A percentile compares a stretch with the other conserved stretches of the same genome.
Evolutionary conservation across 2,888 invertebrate genomes (phyloP).

Genomic region (Calephelis perditalis): DNA sequence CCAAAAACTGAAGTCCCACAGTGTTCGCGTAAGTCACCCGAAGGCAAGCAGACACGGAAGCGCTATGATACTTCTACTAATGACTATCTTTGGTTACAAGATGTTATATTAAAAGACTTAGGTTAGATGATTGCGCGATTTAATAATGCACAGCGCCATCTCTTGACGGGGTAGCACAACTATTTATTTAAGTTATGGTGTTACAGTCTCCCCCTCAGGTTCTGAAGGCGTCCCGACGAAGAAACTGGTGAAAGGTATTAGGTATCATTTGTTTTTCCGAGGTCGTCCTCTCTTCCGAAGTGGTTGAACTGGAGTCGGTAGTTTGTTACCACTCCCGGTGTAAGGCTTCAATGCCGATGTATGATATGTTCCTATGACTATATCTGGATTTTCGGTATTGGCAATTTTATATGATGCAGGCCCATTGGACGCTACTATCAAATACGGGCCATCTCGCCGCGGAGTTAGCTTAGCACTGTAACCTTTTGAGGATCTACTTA

Average conservation of each 20-base stretch:
- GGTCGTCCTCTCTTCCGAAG: conserved; percentile 15
- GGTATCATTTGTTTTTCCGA: not conserved
- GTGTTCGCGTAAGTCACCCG: too few species aligned
- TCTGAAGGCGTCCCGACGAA: not conserved
- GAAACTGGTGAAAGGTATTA: not conserved
- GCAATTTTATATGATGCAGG: conserved; percentile 23
- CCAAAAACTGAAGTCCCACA: too few species aligned
- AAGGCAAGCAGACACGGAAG: too few species aligned
- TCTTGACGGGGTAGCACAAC: too few species aligned
- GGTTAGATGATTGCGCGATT: too few species aligned
- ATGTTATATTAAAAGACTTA: too few species aligned
- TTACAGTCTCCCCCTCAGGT: not conserved
- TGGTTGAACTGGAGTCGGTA: conserved; percentile 8
- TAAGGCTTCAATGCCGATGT: conserved; percentile 11
- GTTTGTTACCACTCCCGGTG: not conserved
- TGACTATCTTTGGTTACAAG: too few species aligned
- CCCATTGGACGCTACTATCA: conserved; percentile 19
- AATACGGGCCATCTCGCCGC: conserved; percentile 38
- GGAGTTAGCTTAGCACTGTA: conserved; percentile 36
- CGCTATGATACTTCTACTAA: too few species aligned
- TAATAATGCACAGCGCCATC: too few species aligned
- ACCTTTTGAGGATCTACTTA: conserved; percentile 20
- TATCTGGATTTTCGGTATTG: not conserved
- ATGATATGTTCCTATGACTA: conserved; percentile 9
- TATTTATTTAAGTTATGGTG: not conserved